Evolutionary conservation across 2,888 invertebrate genomes (phyloP).

Genomic region (Himalopsyche japonica): DNA sequence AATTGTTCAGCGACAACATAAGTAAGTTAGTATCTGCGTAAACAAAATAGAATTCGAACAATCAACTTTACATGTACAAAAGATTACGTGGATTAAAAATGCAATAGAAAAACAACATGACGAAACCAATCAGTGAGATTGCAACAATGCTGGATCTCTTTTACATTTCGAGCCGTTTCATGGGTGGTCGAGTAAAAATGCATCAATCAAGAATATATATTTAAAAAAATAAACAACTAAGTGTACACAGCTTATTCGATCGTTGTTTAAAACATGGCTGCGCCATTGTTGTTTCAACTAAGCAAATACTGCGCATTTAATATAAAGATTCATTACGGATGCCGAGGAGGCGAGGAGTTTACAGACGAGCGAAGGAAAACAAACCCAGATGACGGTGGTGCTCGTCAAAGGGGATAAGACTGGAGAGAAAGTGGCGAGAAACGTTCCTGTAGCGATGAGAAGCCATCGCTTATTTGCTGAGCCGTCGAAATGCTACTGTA

Average conservation of each 20-base stretch:
- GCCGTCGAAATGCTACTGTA: constrained; percentile 5
- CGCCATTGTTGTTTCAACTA: constrained; percentile 32
- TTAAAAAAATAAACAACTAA: constrained; percentile 11
- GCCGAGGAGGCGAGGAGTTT: constrained; percentile 16
- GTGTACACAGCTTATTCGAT: constrained; percentile 17
- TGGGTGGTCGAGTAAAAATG: background rate
- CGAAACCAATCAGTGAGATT: background rate
- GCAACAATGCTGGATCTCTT: background rate
- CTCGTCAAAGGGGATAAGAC: constrained; percentile 14
- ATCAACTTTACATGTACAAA: too few relatives aligned
- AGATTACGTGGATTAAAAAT: too few relatives aligned
- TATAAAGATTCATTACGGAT: constrained; percentile 37
- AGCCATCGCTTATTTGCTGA: constrained; percentile 30
- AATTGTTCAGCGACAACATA: too few relatives aligned
- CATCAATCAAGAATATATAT: constrained; percentile 24
- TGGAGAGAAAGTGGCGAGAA: background rate
- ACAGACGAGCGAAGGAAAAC: constrained; percentile 15
- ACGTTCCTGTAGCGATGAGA: background rate
- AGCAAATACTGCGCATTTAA: constrained; percentile 35
- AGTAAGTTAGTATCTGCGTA: too few relatives aligned
- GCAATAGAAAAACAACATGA: too few relatives aligned
- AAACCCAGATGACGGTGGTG: constrained; percentile 2
- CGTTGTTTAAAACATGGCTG: constrained; percentile 19
- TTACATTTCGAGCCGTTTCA: background rate
- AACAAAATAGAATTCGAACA: too few relatives aligned